Evolutionary conservation across 2,888 invertebrate genomes (phyloP).

Genomic region (Pristionchus japonicus): DNA sequence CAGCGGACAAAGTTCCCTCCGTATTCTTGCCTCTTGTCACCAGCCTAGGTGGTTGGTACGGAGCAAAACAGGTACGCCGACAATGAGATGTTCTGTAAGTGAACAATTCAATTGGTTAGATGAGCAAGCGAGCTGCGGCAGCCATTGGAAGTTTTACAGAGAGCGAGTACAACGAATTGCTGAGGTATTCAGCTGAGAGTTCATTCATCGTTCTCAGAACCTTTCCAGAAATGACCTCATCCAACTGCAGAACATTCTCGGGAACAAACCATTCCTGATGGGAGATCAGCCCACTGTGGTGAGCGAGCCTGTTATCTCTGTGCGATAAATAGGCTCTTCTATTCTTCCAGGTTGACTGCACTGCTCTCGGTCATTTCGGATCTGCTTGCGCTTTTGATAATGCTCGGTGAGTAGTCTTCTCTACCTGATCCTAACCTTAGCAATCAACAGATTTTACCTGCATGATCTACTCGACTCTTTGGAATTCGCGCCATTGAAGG

Average conservation of each 20-base stretch:
- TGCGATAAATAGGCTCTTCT: no score
- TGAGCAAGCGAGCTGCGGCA: background rate
- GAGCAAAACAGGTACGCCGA: background rate
- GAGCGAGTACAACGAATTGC: conserved; percentile 1
- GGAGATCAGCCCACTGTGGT: no score
- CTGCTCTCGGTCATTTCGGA: conserved; percentile 11
- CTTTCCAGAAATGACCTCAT: no score
- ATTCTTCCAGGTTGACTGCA: conserved; percentile 31
- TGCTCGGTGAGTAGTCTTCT: no score
- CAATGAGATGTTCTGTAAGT: background rate
- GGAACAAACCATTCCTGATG: no score
- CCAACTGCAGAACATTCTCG: no score
- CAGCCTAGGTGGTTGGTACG: background rate
- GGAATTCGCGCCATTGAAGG: conserved; percentile 3
- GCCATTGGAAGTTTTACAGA: background rate
- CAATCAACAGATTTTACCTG: background rate
- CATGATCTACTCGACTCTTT: background rate
- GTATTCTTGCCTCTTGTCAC: background rate
- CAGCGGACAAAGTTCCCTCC: background rate
- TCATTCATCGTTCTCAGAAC: no score
- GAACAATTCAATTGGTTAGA: background rate
- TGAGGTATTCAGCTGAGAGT: no score
- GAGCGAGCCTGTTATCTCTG: no score
- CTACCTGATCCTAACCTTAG: background rate
- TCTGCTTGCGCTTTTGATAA: no score